phyloP scores from a whole-genome alignment of 2,113 vertebrate species.

The Pachypanchax playfairii region DNA sequence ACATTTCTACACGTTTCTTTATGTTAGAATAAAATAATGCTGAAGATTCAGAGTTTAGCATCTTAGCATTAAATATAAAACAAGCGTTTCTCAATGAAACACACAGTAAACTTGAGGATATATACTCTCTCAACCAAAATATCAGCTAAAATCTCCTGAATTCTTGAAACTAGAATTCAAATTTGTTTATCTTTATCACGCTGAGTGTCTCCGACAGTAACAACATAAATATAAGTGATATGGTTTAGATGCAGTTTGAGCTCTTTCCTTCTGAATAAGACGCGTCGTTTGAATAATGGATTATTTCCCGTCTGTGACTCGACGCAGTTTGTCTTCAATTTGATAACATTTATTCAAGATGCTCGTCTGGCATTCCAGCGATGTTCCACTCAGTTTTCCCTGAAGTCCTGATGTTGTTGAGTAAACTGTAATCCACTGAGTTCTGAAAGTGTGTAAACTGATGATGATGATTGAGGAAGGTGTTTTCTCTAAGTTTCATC shows the following conservation, averaged over 20 bases:
- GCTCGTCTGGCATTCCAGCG: background rate
- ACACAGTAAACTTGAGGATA: no score
- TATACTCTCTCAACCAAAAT: no score
- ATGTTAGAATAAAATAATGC: no score
- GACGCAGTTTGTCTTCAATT: background rate
- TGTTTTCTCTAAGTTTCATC: conserved; percentile 13
- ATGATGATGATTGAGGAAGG: background rate
- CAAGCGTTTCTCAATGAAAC: no score
- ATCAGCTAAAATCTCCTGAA: no score
- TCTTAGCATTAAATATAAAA: no score
- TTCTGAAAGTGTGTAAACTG: background rate
- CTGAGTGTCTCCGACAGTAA: background rate
- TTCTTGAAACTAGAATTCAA: no score
- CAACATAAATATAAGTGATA: background rate
- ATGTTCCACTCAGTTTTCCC: background rate
- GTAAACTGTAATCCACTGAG: background rate
- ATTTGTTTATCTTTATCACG: background rate
- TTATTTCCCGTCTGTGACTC: background rate
- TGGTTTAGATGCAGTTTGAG: background rate
- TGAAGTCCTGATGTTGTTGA: background rate
- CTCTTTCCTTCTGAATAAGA: conserved; percentile 2
- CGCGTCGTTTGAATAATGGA: conserved; percentile 11
- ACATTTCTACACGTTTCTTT: no score
- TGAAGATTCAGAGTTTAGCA: no score
- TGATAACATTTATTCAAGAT: conserved; percentile 3